These are phyloP conservation scores for Adineta ricciae DNA, from an alignment of 2,888 invertebrate genomes.

Conservation along the genomic window DNA sequence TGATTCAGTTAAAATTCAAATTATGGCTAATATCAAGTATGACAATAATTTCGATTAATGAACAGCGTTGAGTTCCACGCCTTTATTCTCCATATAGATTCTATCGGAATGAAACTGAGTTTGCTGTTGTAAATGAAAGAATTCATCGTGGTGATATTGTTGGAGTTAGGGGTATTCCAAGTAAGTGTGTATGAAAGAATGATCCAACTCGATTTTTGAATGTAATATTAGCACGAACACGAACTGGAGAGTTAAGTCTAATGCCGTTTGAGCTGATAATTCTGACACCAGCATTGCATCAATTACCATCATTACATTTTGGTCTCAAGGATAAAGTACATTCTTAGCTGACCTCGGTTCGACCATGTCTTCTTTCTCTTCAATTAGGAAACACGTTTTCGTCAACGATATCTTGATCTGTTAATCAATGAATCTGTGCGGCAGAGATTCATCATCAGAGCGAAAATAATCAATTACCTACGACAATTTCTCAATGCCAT, in stretches of 20 bases:
- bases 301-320: conserved; percentile 92
- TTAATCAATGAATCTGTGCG: conserved; percentile 83
- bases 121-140: conserved; percentile 67
- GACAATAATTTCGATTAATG: conserved; percentile 29
- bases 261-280: conserved; percentile 72
- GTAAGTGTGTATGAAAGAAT: not conserved
- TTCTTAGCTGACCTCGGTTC: not conserved
- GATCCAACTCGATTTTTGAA: not conserved
- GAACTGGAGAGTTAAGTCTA: conserved; percentile 91
- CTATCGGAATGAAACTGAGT: conserved; percentile 59
- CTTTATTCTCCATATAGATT: not conserved
- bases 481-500: conserved; percentile 57
- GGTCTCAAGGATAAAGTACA: conserved; percentile 80
- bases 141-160: conserved; percentile 87
- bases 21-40: conserved; percentile 78
- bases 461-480: conserved; percentile 62
- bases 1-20: conserved; percentile 83
- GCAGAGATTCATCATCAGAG: conserved; percentile 63
- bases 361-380: not conserved
- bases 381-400: conserved; percentile 70
- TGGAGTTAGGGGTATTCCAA: conserved; percentile 55
- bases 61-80: no score
- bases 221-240: conserved; percentile 56
- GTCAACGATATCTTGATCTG: conserved; percentile 87
- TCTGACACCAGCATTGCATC: conserved; percentile 88